phyloP scores from a whole-genome alignment of 2,888 invertebrate genomes.

The Cerceris rybyensis region DNA sequence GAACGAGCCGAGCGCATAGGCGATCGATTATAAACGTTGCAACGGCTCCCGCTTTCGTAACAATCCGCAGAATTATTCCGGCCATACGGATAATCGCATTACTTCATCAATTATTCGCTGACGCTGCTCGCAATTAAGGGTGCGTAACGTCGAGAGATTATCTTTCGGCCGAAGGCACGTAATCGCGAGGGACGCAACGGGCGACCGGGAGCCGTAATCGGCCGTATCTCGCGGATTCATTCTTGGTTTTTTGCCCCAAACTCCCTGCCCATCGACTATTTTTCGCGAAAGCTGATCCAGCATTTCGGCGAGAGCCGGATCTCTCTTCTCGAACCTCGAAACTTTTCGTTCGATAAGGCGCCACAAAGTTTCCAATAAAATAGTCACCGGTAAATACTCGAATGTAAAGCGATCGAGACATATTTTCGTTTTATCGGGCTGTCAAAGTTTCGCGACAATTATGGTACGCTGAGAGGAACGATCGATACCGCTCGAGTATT shows the following conservation, averaged over 20 bases:
- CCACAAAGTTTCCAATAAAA: conserved; percentile 17
- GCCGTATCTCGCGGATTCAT: neutral
- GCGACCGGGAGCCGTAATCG: conserved; percentile 16
- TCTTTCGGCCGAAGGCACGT: conserved; percentile 45
- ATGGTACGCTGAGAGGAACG: neutral
- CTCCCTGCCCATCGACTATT: neutral
- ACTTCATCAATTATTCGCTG: conserved; percentile 71
- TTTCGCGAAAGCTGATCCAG: too few relatives aligned
- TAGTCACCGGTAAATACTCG: neutral
- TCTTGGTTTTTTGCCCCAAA: neutral
- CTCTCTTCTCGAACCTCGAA: neutral
- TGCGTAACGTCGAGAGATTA: conserved; percentile 55
- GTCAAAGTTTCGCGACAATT: conserved; percentile 17
- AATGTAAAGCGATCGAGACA: conserved; percentile 20
- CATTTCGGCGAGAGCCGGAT: neutral
- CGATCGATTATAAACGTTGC: conserved; percentile 57
- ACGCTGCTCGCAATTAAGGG: conserved; percentile 68
- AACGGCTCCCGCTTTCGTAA: conserved; percentile 59
- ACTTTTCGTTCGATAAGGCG: neutral
- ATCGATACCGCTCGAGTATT: neutral
- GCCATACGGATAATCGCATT: conserved; percentile 67
- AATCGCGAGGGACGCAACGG: conserved; percentile 33
- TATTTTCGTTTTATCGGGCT: conserved; percentile 22
- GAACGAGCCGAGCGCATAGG: conserved; percentile 35
- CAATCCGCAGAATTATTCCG: conserved; percentile 66